Evolutionary conservation across 1,140 invertebrate species (phyloP).

Genomic region (Pomacea maculata): DNA sequence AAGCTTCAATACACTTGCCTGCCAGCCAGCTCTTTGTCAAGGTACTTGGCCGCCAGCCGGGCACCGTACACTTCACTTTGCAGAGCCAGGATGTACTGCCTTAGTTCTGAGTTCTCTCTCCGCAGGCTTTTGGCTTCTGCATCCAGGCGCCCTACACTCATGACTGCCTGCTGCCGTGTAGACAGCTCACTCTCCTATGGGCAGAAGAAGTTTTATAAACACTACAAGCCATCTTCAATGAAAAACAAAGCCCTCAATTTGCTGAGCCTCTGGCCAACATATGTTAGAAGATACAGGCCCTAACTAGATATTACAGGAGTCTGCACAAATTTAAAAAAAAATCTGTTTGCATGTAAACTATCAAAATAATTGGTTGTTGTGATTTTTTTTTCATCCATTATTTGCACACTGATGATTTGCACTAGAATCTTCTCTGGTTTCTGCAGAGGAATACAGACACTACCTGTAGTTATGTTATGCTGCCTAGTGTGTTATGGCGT

Average conservation of each 20-base stretch:
- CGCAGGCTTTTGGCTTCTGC: conserved; percentile 75
- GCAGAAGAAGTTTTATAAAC: neutral
- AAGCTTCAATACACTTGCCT: conserved; percentile 61
- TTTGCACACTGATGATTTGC: neutral
- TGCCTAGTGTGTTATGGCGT: neutral
- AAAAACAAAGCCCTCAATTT: too few relatives aligned
- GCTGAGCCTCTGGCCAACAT: too few relatives aligned
- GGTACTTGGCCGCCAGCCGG: conserved; percentile 83
- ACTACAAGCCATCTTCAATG: too few relatives aligned
- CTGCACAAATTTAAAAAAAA: neutral
- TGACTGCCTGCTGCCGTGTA: conserved; percentile 60
- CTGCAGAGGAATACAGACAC: neutral
- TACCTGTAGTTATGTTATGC: neutral
- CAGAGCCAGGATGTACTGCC: conserved; percentile 76
- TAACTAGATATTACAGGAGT: too few relatives aligned
- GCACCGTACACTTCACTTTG: conserved; percentile 86
- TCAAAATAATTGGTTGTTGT: neutral
- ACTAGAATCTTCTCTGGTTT: neutral
- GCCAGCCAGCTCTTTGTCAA: conserved; percentile 87
- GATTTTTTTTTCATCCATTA: neutral
- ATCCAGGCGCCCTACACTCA: conserved; percentile 66
- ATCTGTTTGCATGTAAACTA: neutral
- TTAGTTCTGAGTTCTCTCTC: conserved; percentile 76
- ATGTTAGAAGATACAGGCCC: too few relatives aligned
- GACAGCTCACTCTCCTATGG: conserved; percentile 67